Percentiles rank a stretch among this genome's conserved stretches.
These are phyloP conservation scores for Gavia stellata DNA, from an alignment of 2,113 vertebrate genomes.

Conservation along the genomic window DNA sequence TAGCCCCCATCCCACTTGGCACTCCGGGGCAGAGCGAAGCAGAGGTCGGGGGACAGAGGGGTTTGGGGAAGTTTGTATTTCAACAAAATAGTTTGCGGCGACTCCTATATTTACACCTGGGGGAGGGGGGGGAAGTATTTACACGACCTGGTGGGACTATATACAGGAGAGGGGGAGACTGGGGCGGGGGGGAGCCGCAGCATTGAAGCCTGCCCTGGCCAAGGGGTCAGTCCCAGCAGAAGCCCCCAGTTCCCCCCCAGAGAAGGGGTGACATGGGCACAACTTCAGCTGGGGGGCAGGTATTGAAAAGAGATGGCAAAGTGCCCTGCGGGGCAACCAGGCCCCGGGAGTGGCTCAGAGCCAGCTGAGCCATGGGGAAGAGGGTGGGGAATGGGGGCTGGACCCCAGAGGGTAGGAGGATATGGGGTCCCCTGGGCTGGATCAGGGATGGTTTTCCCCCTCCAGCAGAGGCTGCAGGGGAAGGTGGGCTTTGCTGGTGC, in stretches of 20 bases:
- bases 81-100: slow-evolving; percentile 85
- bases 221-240: not conserved
- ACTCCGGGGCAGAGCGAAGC: not conserved
- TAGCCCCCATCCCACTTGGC: rapidly evolving
- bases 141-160: slow-evolving; percentile 13
- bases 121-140: not conserved
- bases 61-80: slow-evolving; percentile 76
- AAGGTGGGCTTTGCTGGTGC: slow-evolving; percentile 39
- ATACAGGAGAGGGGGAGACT: not conserved
- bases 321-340: slow-evolving; percentile 47
- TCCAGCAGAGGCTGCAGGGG: not conserved
- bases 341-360: slow-evolving; percentile 48
- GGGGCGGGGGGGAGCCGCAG: not conserved
- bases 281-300: not conserved
- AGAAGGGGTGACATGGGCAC: not conserved
- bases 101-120: slow-evolving; percentile 83
- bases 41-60: slow-evolving; percentile 5
- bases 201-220: not conserved
- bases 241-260: not conserved
- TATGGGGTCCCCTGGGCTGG: rapidly evolving
- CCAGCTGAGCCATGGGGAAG: slow-evolving; percentile 20
- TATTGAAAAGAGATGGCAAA: slow-evolving; percentile 37
- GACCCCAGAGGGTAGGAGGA: not conserved
- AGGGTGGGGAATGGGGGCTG: not conserved
- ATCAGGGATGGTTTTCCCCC: not conserved